Evolutionary conservation across 2,113 vertebrate species (phyloP).

Genomic region (Lophochroa leadbeateri): DNA sequence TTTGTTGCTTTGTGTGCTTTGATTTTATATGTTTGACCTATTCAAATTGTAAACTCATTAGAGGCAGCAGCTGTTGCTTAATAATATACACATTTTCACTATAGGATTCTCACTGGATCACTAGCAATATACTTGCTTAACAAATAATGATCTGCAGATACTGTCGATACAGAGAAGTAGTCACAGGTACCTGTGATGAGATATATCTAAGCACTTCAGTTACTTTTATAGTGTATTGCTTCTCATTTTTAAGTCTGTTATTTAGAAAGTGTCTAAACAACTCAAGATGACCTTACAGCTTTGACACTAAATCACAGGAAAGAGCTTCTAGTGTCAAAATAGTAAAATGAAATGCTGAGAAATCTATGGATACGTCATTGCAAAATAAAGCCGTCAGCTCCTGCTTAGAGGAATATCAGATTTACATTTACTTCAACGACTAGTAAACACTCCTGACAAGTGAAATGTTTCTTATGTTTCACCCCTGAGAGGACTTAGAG

Average conservation of each 20-base stretch:
- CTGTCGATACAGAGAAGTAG: neutral
- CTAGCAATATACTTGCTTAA: neutral
- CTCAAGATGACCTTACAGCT: conserved; percentile 45
- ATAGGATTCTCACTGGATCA: neutral
- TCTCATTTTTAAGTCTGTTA: conserved; percentile 13
- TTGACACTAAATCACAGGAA: conserved; percentile 55
- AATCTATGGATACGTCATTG: conserved; percentile 7
- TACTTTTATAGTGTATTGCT: neutral
- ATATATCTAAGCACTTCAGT: neutral
- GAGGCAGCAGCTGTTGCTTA: neutral
- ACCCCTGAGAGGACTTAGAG: conserved; percentile 30
- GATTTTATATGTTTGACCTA: neutral
- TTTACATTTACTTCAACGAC: conserved; percentile 56
- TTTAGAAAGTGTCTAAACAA: conserved; percentile 56
- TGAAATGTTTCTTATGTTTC: conserved; percentile 44
- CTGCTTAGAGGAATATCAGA: conserved; percentile 47
- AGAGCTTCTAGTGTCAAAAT: conserved; percentile 43
- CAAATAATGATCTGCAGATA: neutral
- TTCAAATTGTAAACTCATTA: neutral
- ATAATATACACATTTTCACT: neutral
- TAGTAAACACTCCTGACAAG: conserved; percentile 66
- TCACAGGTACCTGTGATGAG: neutral
- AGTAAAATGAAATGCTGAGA: conserved; percentile 61
- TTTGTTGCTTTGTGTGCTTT: neutral
- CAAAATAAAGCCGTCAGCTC: conserved; percentile 29